Base-by-base conservation (phyloP, 1,140 invertebrate genomes). In the Phthorimaea operculella region DNA sequence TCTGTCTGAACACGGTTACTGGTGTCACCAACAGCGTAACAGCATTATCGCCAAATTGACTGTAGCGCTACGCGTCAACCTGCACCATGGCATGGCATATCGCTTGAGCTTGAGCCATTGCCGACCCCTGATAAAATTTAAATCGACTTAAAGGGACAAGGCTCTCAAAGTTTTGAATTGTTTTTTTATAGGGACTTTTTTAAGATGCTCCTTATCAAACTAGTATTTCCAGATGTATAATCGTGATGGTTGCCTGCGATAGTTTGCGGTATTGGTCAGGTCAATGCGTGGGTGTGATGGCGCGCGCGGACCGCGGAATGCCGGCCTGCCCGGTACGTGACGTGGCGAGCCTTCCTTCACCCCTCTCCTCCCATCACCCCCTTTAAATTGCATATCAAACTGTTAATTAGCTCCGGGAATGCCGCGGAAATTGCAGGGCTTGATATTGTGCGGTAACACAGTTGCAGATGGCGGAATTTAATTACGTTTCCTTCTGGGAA, bases 311-410 rank as follows among this genome's bases (percentile, higher is more conserved):
- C 74, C 74, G 72, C 61, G 50, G 11, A 10, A 51, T 57, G 54
- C 28, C 66, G 36, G 36, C 10, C 10, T n/a, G 10, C 4, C 36
- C 3, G 36, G 36, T 39, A 9, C 36, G 36, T n/a, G 33, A 57
- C 63, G 66, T 56, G 66, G 68, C 60, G 54, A 48, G 59, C 66
- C 64, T 74, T 57, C 60, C 64, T 55, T 58, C 63, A 60, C 59
- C 57, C 58, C 36, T 10, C 8, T 12, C n/a, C 10, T 12, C 36
- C 36, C 21, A 4, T 12, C n/a, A 39, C n/a, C 36, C 10, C 36
- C 10, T 39, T 3, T 39, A 39, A n/a, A 39, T 39, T 39, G 36
- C 36, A 39, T 39, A 39, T 39, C 36, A 39, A 39, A 39, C 36
- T 39, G 36, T 39, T 39, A 39, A 28, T 28, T 28, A 28, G 21